phyloP scores from a whole-genome alignment of 2,888 invertebrate species.

The Argynnis bischoffii region DNA sequence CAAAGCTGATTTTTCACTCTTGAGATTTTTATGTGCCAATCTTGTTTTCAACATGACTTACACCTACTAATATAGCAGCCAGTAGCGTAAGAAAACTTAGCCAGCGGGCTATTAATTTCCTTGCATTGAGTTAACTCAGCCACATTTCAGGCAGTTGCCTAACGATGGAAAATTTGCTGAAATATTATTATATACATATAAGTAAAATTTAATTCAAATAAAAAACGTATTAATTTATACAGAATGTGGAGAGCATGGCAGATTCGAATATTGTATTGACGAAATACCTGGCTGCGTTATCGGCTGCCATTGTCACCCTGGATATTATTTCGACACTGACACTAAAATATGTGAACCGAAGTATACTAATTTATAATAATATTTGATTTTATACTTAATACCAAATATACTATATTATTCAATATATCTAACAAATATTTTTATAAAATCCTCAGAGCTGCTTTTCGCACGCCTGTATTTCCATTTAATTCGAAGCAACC shows the following conservation, averaged over 20 bases:
- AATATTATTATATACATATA: not conserved
- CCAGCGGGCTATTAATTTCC: too few species aligned
- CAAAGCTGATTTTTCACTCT: too few species aligned
- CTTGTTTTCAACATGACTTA: too few species aligned
- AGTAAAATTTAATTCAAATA: not conserved
- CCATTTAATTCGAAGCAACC: not conserved
- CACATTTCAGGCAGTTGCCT: too few species aligned
- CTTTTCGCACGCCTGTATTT: not conserved
- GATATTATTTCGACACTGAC: conserved; percentile 73
- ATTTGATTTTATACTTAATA: conserved; percentile 2
- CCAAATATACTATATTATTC: not conserved
- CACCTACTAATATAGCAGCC: too few species aligned
- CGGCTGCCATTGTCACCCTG: conserved; percentile 75
- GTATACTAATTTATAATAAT: conserved; percentile 52
- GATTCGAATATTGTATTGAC: conserved; percentile 74
- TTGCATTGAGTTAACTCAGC: too few species aligned
- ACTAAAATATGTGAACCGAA: conserved; percentile 74
- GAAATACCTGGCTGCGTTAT: conserved; percentile 70
- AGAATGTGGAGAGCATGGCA: conserved; percentile 74
- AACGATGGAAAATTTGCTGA: not conserved
- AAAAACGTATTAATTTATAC: conserved; percentile 31
- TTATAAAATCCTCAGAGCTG: not conserved
- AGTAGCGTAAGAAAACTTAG: too few species aligned
- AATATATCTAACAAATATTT: too few species aligned
- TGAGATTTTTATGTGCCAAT: too few species aligned